Evolutionary conservation across 2,888 invertebrate genomes (phyloP).

Genomic region (Dicyrtomina minuta): DNA sequence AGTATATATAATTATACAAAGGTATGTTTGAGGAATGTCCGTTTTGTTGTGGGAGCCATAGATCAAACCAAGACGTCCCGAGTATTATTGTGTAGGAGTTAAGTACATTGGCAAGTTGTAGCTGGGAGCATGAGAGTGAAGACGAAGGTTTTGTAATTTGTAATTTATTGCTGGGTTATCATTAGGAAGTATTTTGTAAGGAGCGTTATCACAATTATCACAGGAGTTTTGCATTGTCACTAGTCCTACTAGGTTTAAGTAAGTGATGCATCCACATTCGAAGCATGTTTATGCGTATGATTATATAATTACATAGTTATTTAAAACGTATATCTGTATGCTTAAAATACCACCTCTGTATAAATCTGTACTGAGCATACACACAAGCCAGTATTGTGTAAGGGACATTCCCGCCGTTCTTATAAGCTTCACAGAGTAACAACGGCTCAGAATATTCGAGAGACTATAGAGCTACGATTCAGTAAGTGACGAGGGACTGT

Average conservation of each 20-base stretch:
- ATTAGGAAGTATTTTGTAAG: slow-evolving; percentile 14
- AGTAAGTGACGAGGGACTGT: slow-evolving; percentile 8
- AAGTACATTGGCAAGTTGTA: not conserved
- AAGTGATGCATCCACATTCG: too few relatives aligned
- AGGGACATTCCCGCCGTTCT: not conserved
- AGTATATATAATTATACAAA: not conserved
- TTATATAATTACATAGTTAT: too few relatives aligned
- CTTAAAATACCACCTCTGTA: too few relatives aligned
- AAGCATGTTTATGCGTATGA: too few relatives aligned
- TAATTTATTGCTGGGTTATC: slow-evolving; percentile 23
- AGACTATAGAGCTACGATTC: not conserved
- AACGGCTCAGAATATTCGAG: not conserved
- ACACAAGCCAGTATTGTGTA: too few relatives aligned
- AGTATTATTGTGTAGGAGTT: slow-evolving; percentile 8
- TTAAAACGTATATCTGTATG: too few relatives aligned
- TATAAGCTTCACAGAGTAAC: slow-evolving; percentile 11
- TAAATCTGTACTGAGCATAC: too few relatives aligned
- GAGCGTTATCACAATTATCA: slow-evolving; percentile 2
- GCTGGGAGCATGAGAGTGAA: not conserved
- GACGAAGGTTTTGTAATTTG: slow-evolving; percentile 19
- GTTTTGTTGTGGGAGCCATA: slow-evolving; percentile 12
- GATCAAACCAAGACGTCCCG: slow-evolving; percentile 12
- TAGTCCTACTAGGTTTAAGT: too few relatives aligned
- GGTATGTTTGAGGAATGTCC: slow-evolving; percentile 8
- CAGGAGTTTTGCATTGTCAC: too few relatives aligned